Conservation (phyloP, 2,113 vertebrate species). For the Uria aalge region DNA sequence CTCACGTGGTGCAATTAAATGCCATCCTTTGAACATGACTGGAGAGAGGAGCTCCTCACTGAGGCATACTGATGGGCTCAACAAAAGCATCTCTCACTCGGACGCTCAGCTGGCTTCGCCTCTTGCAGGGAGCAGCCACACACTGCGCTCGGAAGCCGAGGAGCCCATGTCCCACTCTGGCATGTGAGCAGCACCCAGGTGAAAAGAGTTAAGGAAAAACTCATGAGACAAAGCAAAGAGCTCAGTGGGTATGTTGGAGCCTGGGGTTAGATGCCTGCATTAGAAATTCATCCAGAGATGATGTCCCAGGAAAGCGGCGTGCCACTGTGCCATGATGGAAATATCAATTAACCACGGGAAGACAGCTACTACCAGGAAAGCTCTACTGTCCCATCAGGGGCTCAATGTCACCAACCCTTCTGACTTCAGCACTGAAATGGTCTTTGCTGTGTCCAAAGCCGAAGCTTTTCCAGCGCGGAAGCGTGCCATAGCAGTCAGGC, state of each 20-base stretch:
- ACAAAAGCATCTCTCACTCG: neutral
- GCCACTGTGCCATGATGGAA: neutral
- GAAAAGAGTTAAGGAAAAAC: neutral
- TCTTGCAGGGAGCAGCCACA: neutral
- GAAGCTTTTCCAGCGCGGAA: neutral
- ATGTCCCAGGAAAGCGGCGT: neutral
- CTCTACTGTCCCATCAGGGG: neutral
- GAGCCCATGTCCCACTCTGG: neutral
- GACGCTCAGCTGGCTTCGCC: neutral
- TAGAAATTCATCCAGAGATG: neutral
- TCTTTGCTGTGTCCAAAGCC: neutral
- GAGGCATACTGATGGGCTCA: neutral
- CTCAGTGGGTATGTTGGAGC: fast-evolving
- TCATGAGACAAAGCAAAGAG: neutral
- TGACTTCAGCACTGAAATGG: neutral
- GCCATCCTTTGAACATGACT: neutral
- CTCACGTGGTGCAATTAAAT: neutral
- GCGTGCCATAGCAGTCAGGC: fast-evolving
- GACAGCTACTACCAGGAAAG: neutral
- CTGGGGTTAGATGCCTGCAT: neutral
- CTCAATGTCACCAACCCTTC: neutral
- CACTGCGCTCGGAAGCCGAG: neutral
- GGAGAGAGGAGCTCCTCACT: neutral
- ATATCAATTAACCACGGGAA: fast-evolving
- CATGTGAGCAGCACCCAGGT: neutral